Evolutionary conservation across 2,113 vertebrate genomes (phyloP), one percentile per base, ranked within the genome.

Genomic region (Mormyrus iriodes): DNA sequence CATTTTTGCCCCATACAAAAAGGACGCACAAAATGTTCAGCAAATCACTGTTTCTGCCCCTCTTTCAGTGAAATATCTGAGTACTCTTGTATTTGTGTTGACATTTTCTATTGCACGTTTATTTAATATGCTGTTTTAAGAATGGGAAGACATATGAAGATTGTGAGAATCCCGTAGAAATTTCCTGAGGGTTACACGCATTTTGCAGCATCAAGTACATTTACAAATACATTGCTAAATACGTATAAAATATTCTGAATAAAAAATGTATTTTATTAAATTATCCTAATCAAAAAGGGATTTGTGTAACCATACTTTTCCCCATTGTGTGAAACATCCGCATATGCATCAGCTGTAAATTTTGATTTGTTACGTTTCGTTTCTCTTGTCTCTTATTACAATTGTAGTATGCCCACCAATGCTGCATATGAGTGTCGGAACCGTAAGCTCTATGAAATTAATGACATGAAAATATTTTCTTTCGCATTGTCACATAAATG

Each of bases 21-120:
- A 10, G 4, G 13, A n/a, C 73, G 2, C 35, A 19, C 35, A 42
- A 42, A 79, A 79, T 4, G 35, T 79, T 79, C 73, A 79, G 73
- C 35, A 19, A 2, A 79, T 7, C 73, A 19, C 73, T 42, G 73
- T 42, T 39, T 17, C 13, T 42, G 73, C 19, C 27, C 73, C 13
- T 76, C 35, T 76, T 76, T 76, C 73, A 76, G 73, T 79, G 73
- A 79, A 79, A 79, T 79, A 4, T 79, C 73, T 79, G 35, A 79
- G 73, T 79, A 42, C 35, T 79, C 15, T 19, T 19, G 35, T 42
- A 42, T 42, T 42, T 79, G 69, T 79, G 73, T 42, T 79, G 35
- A 39, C 3, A 79, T 42, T 39, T 42, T 17, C 2, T 42, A 42
- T 79, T 79, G 73, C 42, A 19, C 35, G 4, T 79, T 19, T 79